These are phyloP conservation scores for Apistogramma diplotaenia DNA, from an alignment of 2,113 vertebrate genomes.

Conservation along the genomic window DNA sequence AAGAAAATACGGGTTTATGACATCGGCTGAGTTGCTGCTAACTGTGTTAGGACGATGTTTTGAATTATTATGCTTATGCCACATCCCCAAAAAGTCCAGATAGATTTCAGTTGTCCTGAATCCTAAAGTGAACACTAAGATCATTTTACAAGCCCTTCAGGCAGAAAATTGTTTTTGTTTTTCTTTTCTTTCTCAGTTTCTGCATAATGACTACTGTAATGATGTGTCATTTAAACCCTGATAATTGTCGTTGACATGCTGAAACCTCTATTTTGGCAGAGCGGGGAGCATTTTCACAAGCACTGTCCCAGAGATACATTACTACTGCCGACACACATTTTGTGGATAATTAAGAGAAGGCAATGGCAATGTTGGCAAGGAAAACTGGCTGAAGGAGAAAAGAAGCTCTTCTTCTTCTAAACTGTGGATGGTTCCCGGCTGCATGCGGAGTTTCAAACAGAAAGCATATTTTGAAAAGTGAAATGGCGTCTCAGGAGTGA, in stretches of 20 bases:
- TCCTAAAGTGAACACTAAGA: not conserved
- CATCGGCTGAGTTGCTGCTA: slow-evolving; percentile 1
- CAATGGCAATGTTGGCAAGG: not conserved
- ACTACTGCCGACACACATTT: not conserved
- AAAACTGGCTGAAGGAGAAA: not conserved
- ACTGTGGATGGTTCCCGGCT: not conserved
- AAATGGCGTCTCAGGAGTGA: not conserved
- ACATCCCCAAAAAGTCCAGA: not conserved
- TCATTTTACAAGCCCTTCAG: not conserved
- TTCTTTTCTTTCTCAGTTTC: not conserved
- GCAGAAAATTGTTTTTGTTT: not conserved
- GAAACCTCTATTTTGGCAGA: not conserved
- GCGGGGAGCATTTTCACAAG: not conserved
- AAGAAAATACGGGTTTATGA: not conserved
- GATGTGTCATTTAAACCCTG: not conserved
- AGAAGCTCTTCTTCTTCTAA: not conserved
- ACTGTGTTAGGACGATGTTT: slow-evolving; percentile 7
- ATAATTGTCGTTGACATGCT: not conserved
- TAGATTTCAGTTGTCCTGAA: not conserved
- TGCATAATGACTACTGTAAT: not conserved
- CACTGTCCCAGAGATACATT: not conserved
- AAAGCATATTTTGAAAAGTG: not conserved
- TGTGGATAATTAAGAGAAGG: not conserved
- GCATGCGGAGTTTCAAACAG: not conserved
- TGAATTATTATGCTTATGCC: slow-evolving; percentile 6